Percentiles rank a stretch among this genome's conserved stretches.
phyloP scores from a whole-genome alignment of 2,797 vertebrate species.

The Gorsachius magnificus region DNA sequence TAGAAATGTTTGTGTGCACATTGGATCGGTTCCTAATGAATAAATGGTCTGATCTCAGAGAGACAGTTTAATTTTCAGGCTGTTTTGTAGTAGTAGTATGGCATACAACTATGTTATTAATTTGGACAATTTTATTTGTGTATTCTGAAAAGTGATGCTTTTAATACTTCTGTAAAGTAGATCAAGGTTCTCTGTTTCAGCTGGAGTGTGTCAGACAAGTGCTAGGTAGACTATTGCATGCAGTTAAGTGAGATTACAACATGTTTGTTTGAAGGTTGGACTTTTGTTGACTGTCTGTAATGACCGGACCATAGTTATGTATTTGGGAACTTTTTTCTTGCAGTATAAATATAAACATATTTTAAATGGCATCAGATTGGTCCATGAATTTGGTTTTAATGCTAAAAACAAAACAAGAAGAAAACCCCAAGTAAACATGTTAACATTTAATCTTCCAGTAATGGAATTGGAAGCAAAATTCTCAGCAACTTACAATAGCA shows the following conservation, averaged over 20 bases:
- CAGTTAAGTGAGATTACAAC: background rate
- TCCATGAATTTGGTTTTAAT: slow-evolving; percentile 73
- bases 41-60: background rate
- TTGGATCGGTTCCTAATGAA: background rate
- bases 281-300: slow-evolving; percentile 5
- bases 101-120: background rate
- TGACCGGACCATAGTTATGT: background rate
- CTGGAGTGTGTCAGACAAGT: background rate
- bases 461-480: slow-evolving; percentile 76
- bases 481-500: slow-evolving; percentile 73
- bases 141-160: background rate
- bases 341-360: slow-evolving; percentile 13
- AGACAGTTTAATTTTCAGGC: background rate
- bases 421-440: slow-evolving; percentile 76
- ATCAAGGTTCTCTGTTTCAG: background rate
- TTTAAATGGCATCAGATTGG: slow-evolving; percentile 59
- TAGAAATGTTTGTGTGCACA: background rate
- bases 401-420: slow-evolving; percentile 50
- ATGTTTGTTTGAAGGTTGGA: background rate
- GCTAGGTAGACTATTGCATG: background rate
- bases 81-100: background rate
- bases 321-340: slow-evolving; percentile 39
- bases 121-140: background rate
- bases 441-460: slow-evolving; percentile 79
- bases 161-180: background rate